Conservation (phyloP, 2,888 invertebrate genomes). For the Autographa gamma region DNA sequence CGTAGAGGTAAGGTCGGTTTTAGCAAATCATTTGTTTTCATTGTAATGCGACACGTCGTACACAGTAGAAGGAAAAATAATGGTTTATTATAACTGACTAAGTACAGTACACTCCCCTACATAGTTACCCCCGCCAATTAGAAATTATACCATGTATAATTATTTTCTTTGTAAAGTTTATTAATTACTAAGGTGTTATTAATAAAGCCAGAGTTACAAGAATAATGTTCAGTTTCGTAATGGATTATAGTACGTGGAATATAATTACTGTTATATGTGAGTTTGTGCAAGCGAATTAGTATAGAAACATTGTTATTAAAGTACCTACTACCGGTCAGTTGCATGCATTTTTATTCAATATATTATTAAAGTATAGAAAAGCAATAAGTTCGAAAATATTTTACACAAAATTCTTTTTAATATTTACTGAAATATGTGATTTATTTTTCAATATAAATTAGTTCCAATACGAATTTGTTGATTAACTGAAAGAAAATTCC, state of each 20-base stretch:
- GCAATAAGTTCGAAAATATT: too few relatives aligned
- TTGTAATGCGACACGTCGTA: neutral
- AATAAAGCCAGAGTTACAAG: neutral
- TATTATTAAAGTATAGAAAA: neutral
- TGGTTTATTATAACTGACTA: neutral
- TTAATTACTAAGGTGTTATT: conserved; percentile 5
- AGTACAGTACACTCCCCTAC: neutral
- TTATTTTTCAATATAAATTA: too few relatives aligned
- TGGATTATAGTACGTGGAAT: neutral
- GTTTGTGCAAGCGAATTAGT: neutral
- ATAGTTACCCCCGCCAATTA: neutral
- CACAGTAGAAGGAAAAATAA: neutral
- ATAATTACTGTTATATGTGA: neutral
- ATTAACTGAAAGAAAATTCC: neutral
- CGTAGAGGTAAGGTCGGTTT: neutral
- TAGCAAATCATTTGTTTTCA: neutral
- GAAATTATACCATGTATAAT: neutral
- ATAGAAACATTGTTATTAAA: neutral
- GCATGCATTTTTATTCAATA: neutral
- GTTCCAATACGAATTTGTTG: too few relatives aligned
- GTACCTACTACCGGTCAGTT: neutral
- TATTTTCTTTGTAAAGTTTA: conserved; percentile 3
- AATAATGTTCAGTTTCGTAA: conserved; percentile 1
- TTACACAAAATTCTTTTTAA: too few relatives aligned
- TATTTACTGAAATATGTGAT: too few relatives aligned